These are phyloP conservation scores for Orchesella flavescens DNA, from an alignment of 2,888 invertebrate species.

Conservation along the genomic window DNA sequence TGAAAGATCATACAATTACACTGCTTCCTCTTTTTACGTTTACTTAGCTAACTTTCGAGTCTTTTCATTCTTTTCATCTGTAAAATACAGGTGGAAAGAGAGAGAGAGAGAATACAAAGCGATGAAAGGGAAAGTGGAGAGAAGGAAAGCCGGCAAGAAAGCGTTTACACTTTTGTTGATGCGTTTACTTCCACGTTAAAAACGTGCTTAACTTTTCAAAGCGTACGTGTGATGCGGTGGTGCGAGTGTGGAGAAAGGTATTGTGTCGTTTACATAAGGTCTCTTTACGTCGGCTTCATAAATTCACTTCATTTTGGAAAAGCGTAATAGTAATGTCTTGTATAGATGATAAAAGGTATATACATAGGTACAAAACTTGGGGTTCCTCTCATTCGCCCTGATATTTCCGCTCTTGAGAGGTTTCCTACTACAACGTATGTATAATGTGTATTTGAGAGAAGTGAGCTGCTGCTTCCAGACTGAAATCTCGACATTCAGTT, in stretches of 20 bases:
- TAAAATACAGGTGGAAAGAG: background rate
- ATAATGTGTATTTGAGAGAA: too few species aligned
- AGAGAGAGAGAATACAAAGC: background rate
- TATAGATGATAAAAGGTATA: too few species aligned
- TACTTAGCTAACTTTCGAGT: background rate
- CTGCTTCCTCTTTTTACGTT: background rate
- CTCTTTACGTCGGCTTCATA: background rate
- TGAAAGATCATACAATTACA: background rate
- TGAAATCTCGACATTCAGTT: too few species aligned
- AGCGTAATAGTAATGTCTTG: background rate
- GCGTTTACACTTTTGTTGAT: background rate
- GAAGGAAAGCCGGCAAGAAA: slow-evolving; percentile 2
- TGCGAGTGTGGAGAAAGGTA: background rate
- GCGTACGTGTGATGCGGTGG: background rate
- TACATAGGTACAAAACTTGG: background rate
- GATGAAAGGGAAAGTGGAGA: slow-evolving; percentile 1
- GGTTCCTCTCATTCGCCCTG: background rate
- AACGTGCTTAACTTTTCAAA: too few species aligned
- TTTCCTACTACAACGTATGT: background rate
- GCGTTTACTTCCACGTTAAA: too few species aligned
- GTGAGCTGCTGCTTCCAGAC: too few species aligned
- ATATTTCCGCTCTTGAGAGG: background rate
- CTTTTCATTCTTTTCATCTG: background rate
- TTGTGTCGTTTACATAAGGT: background rate
- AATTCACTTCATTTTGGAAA: background rate